Evolutionary conservation across 2,888 invertebrate genomes (phyloP).

Genomic region (Habroteleia sp.): DNA sequence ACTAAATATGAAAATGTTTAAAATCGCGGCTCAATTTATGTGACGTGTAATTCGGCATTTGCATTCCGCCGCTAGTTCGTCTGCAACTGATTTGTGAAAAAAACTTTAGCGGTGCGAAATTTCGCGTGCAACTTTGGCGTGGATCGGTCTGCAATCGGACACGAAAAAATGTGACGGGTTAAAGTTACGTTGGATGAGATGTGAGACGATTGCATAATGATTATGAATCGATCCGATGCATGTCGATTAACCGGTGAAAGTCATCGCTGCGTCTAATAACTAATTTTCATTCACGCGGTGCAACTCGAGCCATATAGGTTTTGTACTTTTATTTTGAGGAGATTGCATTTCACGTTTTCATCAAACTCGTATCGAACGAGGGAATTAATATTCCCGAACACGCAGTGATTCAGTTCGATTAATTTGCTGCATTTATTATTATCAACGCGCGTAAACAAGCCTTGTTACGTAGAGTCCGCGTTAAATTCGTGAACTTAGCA

Average conservation of each 20-base stretch:
- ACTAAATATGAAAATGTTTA: too few species aligned
- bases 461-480: background rate
- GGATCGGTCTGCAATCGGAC: constrained; percentile 8
- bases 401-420: constrained; percentile 10
- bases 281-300: constrained; percentile 42
- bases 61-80: too few species aligned
- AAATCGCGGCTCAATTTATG: too few species aligned
- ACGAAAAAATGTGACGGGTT: constrained; percentile 7
- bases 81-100: too few species aligned
- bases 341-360: constrained; percentile 31
- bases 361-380: too few species aligned
- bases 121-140: background rate
- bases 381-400: constrained; percentile 19
- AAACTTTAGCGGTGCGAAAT: too few species aligned
- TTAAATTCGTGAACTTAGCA: constrained; percentile 4
- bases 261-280: constrained; percentile 26
- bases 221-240: constrained; percentile 38
- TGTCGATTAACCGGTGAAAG: constrained; percentile 46
- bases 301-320: constrained; percentile 12
- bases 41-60: too few species aligned
- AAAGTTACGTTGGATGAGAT: constrained; percentile 16
- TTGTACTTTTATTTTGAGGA: constrained; percentile 27
- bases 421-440: constrained; percentile 13
- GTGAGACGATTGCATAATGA: constrained; percentile 33
- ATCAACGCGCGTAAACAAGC: background rate